Evolutionary conservation across 2,113 vertebrate species (phyloP).

Genomic region (Micronycteris hirsuta): DNA sequence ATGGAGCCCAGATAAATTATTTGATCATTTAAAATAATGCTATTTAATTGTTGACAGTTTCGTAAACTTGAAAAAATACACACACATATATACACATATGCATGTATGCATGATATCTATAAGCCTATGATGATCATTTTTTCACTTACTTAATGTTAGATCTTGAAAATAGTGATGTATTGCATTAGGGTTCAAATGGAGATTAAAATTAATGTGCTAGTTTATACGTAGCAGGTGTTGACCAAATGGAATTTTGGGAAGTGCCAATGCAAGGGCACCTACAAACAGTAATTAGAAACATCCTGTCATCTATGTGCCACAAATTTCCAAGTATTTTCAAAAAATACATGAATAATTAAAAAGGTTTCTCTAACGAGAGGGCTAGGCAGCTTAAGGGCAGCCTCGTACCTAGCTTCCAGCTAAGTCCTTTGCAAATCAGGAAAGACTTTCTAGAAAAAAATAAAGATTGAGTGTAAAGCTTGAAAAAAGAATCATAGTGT

Average conservation of each 20-base stretch:
- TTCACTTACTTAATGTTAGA: not conserved
- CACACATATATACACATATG: not conserved
- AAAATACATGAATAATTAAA: not conserved
- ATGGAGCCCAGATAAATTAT: not conserved
- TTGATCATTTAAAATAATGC: not conserved
- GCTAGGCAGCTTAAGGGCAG: not conserved
- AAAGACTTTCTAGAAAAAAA: not conserved
- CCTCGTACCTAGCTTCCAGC: not conserved
- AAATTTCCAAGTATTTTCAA: not conserved
- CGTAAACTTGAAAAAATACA: not conserved
- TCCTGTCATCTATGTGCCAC: not conserved
- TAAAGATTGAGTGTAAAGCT: not conserved
- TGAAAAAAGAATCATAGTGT: not conserved
- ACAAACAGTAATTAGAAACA: not conserved
- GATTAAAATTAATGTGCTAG: not conserved
- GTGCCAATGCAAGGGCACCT: not conserved
- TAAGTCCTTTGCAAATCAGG: not conserved
- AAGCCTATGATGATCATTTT: not conserved
- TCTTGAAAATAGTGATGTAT: not conserved
- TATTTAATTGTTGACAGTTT: not conserved
- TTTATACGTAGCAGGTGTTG: not conserved
- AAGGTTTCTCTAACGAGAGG: not conserved
- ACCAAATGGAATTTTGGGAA: not conserved
- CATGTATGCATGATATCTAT: not conserved
- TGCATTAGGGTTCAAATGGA: not conserved